phyloP scores from a whole-genome alignment of 2,888 invertebrate species.

The Cloeon dipterum region DNA sequence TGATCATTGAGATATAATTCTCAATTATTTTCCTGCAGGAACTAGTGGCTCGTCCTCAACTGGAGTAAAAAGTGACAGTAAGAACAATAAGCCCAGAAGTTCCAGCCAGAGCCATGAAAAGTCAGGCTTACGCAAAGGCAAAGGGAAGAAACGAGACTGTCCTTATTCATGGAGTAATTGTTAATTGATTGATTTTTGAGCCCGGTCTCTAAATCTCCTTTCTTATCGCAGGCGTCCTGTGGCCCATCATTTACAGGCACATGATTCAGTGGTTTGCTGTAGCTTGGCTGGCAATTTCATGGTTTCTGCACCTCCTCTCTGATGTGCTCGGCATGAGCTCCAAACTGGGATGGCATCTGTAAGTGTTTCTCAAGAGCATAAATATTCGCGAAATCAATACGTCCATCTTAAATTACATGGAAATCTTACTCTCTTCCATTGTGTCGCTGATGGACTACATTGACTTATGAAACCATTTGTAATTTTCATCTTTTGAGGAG shows the following conservation, averaged over 20 bases:
- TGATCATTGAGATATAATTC: too few relatives aligned
- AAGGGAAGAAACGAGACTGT: constrained; percentile 5
- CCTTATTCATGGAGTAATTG: constrained; percentile 7
- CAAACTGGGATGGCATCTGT: constrained; percentile 46
- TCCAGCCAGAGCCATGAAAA: not conserved
- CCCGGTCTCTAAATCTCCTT: constrained; percentile 4
- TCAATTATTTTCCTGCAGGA: too few relatives aligned
- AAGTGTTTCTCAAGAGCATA: constrained; percentile 21
- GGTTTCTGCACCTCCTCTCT: constrained; percentile 56
- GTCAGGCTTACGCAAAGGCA: not conserved
- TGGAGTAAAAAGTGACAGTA: not conserved
- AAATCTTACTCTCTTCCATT: too few relatives aligned
- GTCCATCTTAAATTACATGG: too few relatives aligned
- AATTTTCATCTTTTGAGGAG: not conserved
- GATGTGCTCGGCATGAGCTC: constrained; percentile 60
- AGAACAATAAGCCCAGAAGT: not conserved
- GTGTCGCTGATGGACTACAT: too few relatives aligned
- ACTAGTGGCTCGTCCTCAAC: too few relatives aligned
- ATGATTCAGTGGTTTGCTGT: constrained; percentile 28
- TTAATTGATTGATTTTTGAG: constrained; percentile 3
- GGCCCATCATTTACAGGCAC: constrained; percentile 24
- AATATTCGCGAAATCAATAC: not conserved
- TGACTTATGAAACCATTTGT: too few relatives aligned
- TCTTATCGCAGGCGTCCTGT: constrained; percentile 14
- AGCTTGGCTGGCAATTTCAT: constrained; percentile 33